A percentile compares a stretch with the other conserved stretches of the same genome.
phyloP scores from a whole-genome alignment of 2,888 invertebrate species.

The Calliopum simillimum region DNA sequence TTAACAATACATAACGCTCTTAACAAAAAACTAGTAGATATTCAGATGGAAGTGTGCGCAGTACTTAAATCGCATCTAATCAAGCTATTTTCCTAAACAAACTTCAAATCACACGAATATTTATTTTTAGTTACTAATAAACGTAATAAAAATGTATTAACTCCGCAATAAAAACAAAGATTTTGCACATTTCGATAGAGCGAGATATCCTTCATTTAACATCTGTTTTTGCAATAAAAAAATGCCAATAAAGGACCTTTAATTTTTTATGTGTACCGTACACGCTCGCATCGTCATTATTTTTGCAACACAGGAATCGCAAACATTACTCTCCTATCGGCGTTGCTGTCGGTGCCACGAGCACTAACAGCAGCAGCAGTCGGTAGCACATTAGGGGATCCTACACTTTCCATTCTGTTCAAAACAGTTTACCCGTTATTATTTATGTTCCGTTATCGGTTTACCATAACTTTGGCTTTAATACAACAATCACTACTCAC shows the following conservation, averaged over 20 bases:
- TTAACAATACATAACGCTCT: too few species aligned
- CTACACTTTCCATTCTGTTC: not conserved
- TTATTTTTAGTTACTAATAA: not conserved
- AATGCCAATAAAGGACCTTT: not conserved
- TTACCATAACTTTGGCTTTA: slow-evolving; percentile 55
- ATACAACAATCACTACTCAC: slow-evolving; percentile 48
- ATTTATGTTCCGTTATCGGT: slow-evolving; percentile 63
- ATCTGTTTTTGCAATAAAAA: slow-evolving; percentile 6
- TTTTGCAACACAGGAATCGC: not conserved
- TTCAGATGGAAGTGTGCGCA: not conserved
- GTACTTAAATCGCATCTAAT: not conserved
- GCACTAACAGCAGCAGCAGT: not conserved
- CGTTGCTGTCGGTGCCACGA: not conserved
- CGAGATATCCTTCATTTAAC: not conserved
- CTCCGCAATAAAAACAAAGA: not conserved
- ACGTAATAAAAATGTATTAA: not conserved
- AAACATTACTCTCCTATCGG: not conserved
- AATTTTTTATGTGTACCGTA: not conserved
- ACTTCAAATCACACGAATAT: not conserved
- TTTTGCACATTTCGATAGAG: slow-evolving; percentile 7
- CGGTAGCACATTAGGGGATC: not conserved
- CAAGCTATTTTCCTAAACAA: not conserved
- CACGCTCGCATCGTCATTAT: not conserved
- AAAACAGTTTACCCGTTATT: slow-evolving; percentile 51
- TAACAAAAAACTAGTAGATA: not conserved